Evolutionary conservation across 2,797 vertebrate genomes (phyloP).

Genomic region (Silurus lanzhouensis): DNA sequence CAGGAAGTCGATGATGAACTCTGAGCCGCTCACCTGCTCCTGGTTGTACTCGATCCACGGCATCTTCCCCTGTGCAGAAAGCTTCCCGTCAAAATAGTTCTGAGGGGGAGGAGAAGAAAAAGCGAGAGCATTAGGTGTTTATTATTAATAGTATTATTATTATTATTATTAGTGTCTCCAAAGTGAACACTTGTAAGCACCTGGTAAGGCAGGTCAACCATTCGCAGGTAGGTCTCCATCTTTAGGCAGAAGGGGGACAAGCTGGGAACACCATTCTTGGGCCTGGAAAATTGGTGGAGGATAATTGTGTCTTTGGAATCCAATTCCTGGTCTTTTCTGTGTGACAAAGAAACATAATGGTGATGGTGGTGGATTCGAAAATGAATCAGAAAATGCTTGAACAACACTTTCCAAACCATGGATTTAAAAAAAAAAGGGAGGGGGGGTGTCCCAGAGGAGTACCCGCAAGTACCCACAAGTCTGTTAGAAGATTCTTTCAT

Average conservation of each 20-base stretch:
- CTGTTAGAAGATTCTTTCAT: no score
- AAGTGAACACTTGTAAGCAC: conserved; percentile 65
- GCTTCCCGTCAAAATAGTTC: conserved; percentile 98
- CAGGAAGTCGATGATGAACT: conserved; percentile 98
- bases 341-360: conserved; percentile 27
- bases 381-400: no score
- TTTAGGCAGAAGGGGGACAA: conserved; percentile 97
- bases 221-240: conserved; percentile 97
- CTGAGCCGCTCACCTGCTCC: conserved; percentile 89
- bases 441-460: no score
- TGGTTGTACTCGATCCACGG: conserved; percentile 98
- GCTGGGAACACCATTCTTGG: conserved; percentile 88
- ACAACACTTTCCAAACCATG: not conserved
- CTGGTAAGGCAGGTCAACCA: conserved; percentile 97
- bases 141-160: not conserved
- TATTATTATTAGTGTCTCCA: not conserved
- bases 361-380: not conserved
- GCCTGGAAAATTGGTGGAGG: conserved; percentile 96
- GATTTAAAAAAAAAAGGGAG: no score
- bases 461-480: no score
- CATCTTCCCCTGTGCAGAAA: conserved; percentile 98
- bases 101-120: conserved; percentile 57
- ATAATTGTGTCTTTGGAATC: conserved; percentile 97
- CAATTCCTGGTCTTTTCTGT: conserved; percentile 95
- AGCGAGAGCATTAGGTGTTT: no score